Conservation (phyloP, 2,797 vertebrate species). For the Australoheros facetus region DNA sequence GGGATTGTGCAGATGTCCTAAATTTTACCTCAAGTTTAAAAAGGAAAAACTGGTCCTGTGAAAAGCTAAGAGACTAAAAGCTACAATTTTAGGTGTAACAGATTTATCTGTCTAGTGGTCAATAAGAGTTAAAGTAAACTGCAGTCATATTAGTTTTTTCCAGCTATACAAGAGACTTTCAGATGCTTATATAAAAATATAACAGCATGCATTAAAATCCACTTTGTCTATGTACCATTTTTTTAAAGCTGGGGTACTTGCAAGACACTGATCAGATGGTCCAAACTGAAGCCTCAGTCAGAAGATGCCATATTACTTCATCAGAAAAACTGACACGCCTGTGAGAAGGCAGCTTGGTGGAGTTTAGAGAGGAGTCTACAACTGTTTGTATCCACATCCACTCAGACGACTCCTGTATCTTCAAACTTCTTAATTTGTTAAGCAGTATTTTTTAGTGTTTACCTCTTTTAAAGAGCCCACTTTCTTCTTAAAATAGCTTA, state of each 20-base stretch:
- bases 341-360: too few species aligned
- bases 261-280: not conserved
- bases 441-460: not conserved
- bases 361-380: too few species aligned
- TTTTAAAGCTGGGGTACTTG: not conserved
- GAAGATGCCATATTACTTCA: not conserved
- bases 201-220: not conserved
- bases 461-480: not conserved
- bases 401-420: too few species aligned
- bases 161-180: not conserved
- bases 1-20: constrained; percentile 40
- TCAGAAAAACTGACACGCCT: not conserved
- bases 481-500: not conserved
- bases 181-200: not conserved
- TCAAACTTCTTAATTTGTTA: not conserved
- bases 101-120: not conserved
- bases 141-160: not conserved
- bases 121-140: not conserved
- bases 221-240: not conserved
- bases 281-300: not conserved
- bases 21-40: constrained; percentile 32
- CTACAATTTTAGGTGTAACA: not conserved
- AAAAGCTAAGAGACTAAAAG: constrained; percentile 1
- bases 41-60: not conserved
- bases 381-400: too few species aligned